Conservation (phyloP, 30 jellyfish, hydroid and myxozoan species). For the Chrysaora quinquecirrha region DNA sequence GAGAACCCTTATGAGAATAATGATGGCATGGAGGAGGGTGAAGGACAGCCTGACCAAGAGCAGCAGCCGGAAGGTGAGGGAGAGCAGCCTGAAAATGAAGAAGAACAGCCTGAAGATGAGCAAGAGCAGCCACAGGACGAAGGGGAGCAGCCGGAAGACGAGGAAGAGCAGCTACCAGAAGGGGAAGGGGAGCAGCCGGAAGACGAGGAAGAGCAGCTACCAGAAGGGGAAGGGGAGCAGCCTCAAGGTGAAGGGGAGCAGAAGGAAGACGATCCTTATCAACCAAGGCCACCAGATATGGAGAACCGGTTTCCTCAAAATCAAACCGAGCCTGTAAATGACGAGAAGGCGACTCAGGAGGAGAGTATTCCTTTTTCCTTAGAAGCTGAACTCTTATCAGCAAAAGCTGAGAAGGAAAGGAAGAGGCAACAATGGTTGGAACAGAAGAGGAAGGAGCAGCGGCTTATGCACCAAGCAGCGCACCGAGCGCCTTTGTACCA, state of each 20-base stretch:
- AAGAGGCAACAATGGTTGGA: constrained; percentile 47
- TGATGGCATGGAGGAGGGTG: constrained; percentile 59
- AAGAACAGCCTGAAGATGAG: constrained; percentile 35
- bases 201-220: constrained; percentile 22
- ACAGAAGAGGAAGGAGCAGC: constrained; percentile 25
- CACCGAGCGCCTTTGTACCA: neutral
- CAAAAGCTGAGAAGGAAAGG: constrained; percentile 46
- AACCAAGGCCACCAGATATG: constrained; percentile 74
- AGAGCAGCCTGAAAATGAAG: constrained; percentile 47
- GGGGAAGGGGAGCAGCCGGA: constrained; percentile 41
- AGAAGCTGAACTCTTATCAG: constrained; percentile 57
- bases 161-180: constrained; percentile 48
- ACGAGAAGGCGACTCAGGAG: constrained; percentile 63
- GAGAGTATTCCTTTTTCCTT: constrained; percentile 48
- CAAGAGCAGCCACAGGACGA: constrained; percentile 31
- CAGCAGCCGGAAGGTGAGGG: constrained; percentile 38
- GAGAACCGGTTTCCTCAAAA: constrained; percentile 58
- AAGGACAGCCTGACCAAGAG: constrained; percentile 36
- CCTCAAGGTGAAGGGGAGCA: constrained; percentile 39
- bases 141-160: constrained; percentile 35
- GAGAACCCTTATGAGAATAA: constrained; percentile 58
- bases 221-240: constrained; percentile 44
- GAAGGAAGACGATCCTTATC: constrained; percentile 37
- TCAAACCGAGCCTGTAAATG: constrained; percentile 37
- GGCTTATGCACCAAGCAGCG: constrained; percentile 9